Percentiles rank a stretch among this genome's conserved stretches.
These are phyloP conservation scores for Centropyge bicolor DNA, from an alignment of 2,797 vertebrate species.

Conservation along the genomic window DNA sequence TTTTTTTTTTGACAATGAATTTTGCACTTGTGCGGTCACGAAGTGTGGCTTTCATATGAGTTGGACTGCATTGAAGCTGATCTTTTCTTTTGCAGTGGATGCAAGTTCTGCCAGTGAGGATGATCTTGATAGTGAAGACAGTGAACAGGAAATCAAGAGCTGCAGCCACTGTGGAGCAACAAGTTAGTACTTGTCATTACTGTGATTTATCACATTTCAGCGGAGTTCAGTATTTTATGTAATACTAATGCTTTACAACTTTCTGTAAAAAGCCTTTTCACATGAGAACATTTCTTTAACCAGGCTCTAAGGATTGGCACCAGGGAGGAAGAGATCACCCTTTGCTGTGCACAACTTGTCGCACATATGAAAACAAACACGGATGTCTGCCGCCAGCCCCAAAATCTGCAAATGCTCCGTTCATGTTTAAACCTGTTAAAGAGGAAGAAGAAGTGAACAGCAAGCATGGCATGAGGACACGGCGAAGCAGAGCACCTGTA, in stretches of 20 bases:
- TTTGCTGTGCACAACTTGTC: constrained; percentile 92
- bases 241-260: background rate
- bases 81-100: constrained; percentile 87
- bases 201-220: background rate
- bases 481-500: constrained; percentile 96
- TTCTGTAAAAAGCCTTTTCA: background rate
- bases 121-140: constrained; percentile 98
- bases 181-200: constrained; percentile 83
- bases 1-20: background rate
- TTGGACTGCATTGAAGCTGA: background rate
- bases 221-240: background rate
- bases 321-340: constrained; percentile 93
- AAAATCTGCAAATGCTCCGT: constrained; percentile 92
- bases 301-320: constrained; percentile 98
- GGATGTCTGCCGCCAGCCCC: constrained; percentile 93
- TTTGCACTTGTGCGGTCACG: background rate
- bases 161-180: constrained; percentile 97
- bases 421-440: constrained; percentile 99
- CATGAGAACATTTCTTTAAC: constrained; percentile 10
- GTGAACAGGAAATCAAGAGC: constrained; percentile 94
- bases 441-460: constrained; percentile 96
- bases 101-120: constrained; percentile 97
- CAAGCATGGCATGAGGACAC: constrained; percentile 99
- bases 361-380: constrained; percentile 96
- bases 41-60: background rate